Evolutionary conservation across 2,888 invertebrate genomes (phyloP).

Genomic region (Torymus tubicola): DNA sequence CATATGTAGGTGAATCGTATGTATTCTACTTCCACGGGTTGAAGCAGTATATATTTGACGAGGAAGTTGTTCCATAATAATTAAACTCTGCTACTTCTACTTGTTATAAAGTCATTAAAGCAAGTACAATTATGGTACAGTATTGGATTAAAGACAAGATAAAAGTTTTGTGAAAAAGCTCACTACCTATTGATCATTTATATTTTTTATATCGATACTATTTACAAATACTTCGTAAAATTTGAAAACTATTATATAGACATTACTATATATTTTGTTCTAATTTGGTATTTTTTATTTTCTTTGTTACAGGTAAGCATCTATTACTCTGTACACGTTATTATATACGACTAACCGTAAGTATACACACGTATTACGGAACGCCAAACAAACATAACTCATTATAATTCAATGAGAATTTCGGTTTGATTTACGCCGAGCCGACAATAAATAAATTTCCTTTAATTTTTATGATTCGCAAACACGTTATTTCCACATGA

Average conservation of each 20-base stretch:
- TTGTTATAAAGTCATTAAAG: neutral
- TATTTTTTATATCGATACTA: too few relatives aligned
- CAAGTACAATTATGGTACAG: neutral
- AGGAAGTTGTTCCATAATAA: constrained; percentile 40
- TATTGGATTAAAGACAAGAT: neutral
- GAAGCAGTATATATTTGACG: constrained; percentile 29
- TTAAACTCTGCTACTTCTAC: constrained; percentile 30
- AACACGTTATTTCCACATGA: too few relatives aligned
- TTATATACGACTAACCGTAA: too few relatives aligned
- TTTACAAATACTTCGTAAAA: too few relatives aligned
- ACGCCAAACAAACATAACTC: neutral
- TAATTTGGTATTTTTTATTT: constrained; percentile 2
- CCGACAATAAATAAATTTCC: too few relatives aligned
- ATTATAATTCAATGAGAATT: neutral
- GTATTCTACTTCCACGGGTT: too few relatives aligned
- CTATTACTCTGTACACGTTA: neutral
- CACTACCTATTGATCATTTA: too few relatives aligned
- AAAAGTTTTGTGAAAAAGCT: too few relatives aligned
- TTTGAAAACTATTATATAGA: neutral
- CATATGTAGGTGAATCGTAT: too few relatives aligned
- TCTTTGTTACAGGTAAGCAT: constrained; percentile 46
- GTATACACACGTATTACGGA: too few relatives aligned
- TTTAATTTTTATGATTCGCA: too few relatives aligned
- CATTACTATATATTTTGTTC: neutral
- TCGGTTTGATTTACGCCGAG: too few relatives aligned